Conservation (phyloP, 2,888 invertebrate species). For the Microdon myrmicae region DNA sequence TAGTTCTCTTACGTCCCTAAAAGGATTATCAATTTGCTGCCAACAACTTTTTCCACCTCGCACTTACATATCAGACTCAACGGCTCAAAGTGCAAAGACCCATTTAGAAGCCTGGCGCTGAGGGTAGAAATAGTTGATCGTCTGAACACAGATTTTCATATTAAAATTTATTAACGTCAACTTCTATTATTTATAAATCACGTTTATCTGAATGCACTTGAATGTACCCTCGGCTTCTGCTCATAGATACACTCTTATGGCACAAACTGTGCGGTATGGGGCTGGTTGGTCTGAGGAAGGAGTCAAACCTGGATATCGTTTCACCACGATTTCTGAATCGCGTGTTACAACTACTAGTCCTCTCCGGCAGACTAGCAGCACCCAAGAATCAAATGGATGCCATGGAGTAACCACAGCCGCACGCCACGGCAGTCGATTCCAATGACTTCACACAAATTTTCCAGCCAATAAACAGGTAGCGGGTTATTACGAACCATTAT, state of each 20-base stretch:
- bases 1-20: not conserved
- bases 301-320: conserved; percentile 22
- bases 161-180: conserved; percentile 53
- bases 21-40: conserved; percentile 17
- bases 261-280: not conserved
- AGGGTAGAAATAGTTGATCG: not conserved
- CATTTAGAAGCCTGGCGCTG: conserved; percentile 3
- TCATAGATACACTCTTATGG: conserved; percentile 8
- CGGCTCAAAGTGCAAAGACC: conserved; percentile 7
- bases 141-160: conserved; percentile 42
- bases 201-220: conserved; percentile 48
- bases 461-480: conserved; percentile 51
- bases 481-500: conserved; percentile 35
- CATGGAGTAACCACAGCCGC: no score
- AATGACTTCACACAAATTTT: conserved; percentile 45
- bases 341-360: conserved; percentile 36
- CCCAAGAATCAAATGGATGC: no score
- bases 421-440: conserved; percentile 24
- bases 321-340: conserved; percentile 44
- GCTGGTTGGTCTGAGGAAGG: conserved; percentile 11
- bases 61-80: conserved; percentile 4
- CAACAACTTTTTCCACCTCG: conserved; percentile 17
- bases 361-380: no score
- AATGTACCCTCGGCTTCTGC: conserved; percentile 17
- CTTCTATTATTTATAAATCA: conserved; percentile 53